Evolutionary conservation across 2,888 invertebrate species (phyloP), one percentile per base, ranked within the genome.

Genomic region (Scaptomyza polygonia): DNA sequence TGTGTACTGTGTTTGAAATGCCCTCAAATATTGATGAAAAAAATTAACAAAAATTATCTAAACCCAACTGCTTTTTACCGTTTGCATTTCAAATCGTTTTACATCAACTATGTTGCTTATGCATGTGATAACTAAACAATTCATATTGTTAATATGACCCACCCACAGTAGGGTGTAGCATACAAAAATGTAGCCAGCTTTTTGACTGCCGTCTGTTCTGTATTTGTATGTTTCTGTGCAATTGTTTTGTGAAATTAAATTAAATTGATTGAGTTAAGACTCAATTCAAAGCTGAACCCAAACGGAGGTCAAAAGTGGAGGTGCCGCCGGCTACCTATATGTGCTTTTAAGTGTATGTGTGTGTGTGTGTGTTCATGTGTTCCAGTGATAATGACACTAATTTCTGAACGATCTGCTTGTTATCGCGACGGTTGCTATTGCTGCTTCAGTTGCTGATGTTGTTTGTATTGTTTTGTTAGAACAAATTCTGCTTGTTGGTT

Each of bases 231-330:
- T 36, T 53, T 47, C 25, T 48, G 44, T 34, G 58, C 80, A 86
- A 85, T 85, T 88, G 86, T 86, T 85, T 85, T 88, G 88, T 86
- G 81, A 86, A 85, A 85, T 85, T 86, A 80, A 88, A 85, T 88
- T 88, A 84, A 85, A 85, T 88, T 85, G 85, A 88, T 86, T 84
- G 77, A 85, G 84, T 85, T 88, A 81, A 84, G 69, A 78, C 72
- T 54, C 68, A 86, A 74, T 75, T 83, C 72, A 59, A 68, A 67
- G 73, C 65, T 79, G 77, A 79, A 77, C 77, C 52, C 64, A 54
- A 25, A 40, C 69, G 68, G 67, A 86, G 88, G 84, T 88, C 88
- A 88, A 64, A 57, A 55, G 71, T 62, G 66, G 80, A 66, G 80
- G 59, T 74, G 71, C 80, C 47, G 44, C 61, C 49, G 45, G 36